Conservation (phyloP, 1,140 invertebrate genomes). For the Apis florea region DNA sequence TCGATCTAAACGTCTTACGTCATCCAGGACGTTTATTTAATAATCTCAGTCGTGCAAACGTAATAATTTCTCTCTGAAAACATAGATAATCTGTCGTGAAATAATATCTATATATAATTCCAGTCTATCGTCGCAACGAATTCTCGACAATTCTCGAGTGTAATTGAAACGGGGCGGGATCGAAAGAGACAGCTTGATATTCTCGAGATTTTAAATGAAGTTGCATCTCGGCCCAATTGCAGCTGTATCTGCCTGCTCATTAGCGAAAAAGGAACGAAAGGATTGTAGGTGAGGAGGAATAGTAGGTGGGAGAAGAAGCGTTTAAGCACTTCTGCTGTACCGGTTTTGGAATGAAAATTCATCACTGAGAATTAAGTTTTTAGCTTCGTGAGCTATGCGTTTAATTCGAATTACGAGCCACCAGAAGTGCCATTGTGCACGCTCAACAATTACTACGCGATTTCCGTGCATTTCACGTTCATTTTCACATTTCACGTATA, state of each 20-base stretch:
- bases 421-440: not conserved
- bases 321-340: slow-evolving; percentile 21
- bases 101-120: not conserved
- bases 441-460: not conserved
- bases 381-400: not conserved
- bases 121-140: not conserved
- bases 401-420: slow-evolving; percentile 13
- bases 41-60: not conserved
- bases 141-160: not conserved
- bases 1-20: too few relatives aligned
- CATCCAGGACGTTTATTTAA: too few relatives aligned
- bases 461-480: not conserved
- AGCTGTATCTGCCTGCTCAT: slow-evolving; percentile 12
- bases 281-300: too few relatives aligned
- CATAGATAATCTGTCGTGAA: not conserved
- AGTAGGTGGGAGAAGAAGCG: not conserved
- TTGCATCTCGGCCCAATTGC: not conserved
- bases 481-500: not conserved
- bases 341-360: slow-evolving; percentile 37
- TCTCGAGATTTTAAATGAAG: slow-evolving; percentile 24
- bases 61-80: not conserved
- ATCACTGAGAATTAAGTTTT: slow-evolving; percentile 47
- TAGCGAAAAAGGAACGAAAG: not conserved
- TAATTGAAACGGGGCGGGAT: not conserved
- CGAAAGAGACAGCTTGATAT: slow-evolving; percentile 11